phyloP scores from a whole-genome alignment of 2,888 invertebrate species.

The Acrobasis repandana region DNA sequence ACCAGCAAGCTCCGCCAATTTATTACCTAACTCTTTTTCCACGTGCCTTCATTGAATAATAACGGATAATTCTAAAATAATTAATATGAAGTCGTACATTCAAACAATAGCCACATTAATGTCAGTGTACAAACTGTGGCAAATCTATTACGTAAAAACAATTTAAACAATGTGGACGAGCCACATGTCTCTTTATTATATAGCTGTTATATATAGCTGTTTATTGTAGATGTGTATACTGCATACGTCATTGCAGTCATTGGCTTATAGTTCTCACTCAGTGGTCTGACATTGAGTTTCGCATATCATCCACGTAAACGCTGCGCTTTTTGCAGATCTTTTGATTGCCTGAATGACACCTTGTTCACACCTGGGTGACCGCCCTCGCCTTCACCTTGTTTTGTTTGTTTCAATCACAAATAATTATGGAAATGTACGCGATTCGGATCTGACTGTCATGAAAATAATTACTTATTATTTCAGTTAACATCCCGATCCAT shows the following conservation, averaged over 20 bases:
- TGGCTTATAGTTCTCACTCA: constrained; percentile 28
- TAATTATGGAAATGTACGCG: too few species aligned
- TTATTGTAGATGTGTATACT: constrained; percentile 35
- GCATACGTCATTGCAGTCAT: constrained; percentile 45
- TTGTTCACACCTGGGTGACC: constrained; percentile 17
- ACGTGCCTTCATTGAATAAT: background rate
- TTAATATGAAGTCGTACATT: background rate
- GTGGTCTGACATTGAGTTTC: constrained; percentile 16
- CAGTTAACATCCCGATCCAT: background rate
- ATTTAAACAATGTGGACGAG: constrained; percentile 26
- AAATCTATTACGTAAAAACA: constrained; percentile 30
- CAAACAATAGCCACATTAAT: background rate
- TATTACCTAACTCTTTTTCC: background rate
- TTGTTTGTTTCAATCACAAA: constrained; percentile 2
- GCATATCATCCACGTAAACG: constrained; percentile 8
- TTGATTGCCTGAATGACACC: constrained; percentile 21
- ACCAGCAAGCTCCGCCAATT: too few species aligned
- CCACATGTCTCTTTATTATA: constrained; percentile 29
- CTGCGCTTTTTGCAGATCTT: constrained; percentile 4
- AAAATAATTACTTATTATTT: background rate
- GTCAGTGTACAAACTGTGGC: background rate
- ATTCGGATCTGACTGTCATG: background rate
- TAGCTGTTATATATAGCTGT: constrained; percentile 35
- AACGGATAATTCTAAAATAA: background rate
- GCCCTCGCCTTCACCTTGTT: constrained; percentile 20